Base-by-base conservation (phyloP, 2,888 invertebrate genomes). In the Ariolimax columbianus region DNA sequence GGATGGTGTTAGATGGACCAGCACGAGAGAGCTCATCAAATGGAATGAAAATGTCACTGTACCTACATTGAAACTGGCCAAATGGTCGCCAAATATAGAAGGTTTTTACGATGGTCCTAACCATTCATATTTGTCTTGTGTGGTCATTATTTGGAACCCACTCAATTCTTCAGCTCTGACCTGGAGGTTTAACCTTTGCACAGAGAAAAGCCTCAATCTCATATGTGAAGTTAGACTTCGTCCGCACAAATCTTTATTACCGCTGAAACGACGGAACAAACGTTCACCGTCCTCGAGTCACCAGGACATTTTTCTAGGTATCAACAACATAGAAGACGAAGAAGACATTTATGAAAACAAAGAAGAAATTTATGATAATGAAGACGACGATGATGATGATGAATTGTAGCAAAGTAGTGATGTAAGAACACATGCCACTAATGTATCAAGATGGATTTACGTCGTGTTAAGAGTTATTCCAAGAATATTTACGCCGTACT, bases 181-280 rank as follows among this genome's bases (percentile, higher is more conserved):
- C 19, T 77, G 75, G 82, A 59, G 77, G n/a, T 77, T 43, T 33
- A 66, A 83, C 23, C 36, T 30, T 4, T 77, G 77, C 33, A 1
- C 3, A 6, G 66, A 75, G 43, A 30, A 73, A 11, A 73, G 40
- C n/a, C 73, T 82, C 2, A 70, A 55, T 2, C 36, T 82, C 2
- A 82, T 82, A 19, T 82, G 82, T 33, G 82, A 82, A 55, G 73
- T 73, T 1, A 82, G 55, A 19, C 23, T 55, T 3, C 3, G 2
- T 26, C 7, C 0, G 30, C 36, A 26, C 7, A 55, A 72, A 7
- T 19, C 33, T 40, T 40, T n/a, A 6, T n/a, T 7, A 1, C 17
- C 33, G 11, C 6, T 9, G 43, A 43, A 9, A 40, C 4, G 14
- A 6, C 40, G 73, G 43, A 40, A 51, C 9, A 77, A 77, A 59